These are phyloP conservation scores for Motacilla tschutschensis DNA, from an alignment of 2,113 vertebrate genomes.

Conservation along the genomic window DNA sequence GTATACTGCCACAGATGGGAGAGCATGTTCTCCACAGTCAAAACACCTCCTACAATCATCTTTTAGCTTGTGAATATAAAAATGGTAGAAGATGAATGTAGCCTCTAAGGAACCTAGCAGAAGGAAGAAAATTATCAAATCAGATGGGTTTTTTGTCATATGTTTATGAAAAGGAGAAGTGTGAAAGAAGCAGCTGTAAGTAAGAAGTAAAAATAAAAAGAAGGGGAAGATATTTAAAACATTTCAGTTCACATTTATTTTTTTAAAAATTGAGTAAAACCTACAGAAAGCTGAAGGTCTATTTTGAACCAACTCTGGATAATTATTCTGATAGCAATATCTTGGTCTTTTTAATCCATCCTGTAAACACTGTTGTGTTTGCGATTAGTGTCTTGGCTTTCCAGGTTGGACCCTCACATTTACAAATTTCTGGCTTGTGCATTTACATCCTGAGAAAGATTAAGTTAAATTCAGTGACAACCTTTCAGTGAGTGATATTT, in stretches of 20 bases:
- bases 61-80: background rate
- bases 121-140: constrained; percentile 9
- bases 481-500: background rate
- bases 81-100: background rate
- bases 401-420: background rate
- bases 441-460: background rate
- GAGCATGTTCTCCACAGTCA: background rate
- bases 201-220: background rate
- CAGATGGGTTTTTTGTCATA: background rate
- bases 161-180: background rate
- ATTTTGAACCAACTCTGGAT: background rate
- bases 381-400: background rate
- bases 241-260: background rate
- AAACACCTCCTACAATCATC: background rate
- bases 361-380: background rate
- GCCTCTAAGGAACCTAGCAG: background rate
- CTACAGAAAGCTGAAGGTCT: background rate
- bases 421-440: background rate
- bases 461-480: background rate
- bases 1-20: background rate
- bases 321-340: background rate
- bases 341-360: rapidly evolving
- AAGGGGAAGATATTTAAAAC: background rate
- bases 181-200: constrained; percentile 5
- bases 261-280: background rate